Evolutionary conservation across 1,140 invertebrate genomes (phyloP).

Genomic region (Diorhabda carinulata): DNA sequence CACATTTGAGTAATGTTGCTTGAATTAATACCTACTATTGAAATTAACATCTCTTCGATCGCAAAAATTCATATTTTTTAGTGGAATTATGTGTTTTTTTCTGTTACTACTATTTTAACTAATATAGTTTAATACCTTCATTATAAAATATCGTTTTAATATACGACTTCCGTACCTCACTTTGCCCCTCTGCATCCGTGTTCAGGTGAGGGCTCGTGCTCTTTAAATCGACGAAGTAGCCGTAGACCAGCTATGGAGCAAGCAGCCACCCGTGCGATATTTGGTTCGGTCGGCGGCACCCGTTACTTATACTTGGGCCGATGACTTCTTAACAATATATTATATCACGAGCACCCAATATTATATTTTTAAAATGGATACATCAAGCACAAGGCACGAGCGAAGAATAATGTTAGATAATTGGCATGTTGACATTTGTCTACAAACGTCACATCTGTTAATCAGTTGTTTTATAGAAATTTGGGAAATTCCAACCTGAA

Average conservation of each 20-base stretch:
- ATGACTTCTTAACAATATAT: constrained; percentile 39
- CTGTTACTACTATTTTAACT: constrained; percentile 3
- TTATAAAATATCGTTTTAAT: no score
- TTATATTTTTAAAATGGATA: constrained; percentile 17
- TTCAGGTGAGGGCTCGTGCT: constrained; percentile 32
- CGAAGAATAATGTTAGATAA: neutral
- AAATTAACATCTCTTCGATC: no score
- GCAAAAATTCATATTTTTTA: no score
- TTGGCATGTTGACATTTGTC: no score
- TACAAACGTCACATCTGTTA: no score
- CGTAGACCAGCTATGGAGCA: constrained; percentile 27
- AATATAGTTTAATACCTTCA: no score
- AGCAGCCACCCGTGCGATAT: constrained; percentile 41
- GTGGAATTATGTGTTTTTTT: neutral
- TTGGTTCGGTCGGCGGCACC: constrained; percentile 36
- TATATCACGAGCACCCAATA: constrained; percentile 28
- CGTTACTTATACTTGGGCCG: constrained; percentile 35
- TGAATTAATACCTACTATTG: no score
- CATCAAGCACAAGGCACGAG: constrained; percentile 11
- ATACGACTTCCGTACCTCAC: neutral
- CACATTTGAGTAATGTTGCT: no score
- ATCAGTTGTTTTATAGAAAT: no score
- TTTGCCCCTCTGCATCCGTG: constrained; percentile 17
- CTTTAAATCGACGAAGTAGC: constrained; percentile 30
- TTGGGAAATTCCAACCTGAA: no score